Conservation (phyloP, 2,888 invertebrate species). For the Cyclophora albipunctata region DNA sequence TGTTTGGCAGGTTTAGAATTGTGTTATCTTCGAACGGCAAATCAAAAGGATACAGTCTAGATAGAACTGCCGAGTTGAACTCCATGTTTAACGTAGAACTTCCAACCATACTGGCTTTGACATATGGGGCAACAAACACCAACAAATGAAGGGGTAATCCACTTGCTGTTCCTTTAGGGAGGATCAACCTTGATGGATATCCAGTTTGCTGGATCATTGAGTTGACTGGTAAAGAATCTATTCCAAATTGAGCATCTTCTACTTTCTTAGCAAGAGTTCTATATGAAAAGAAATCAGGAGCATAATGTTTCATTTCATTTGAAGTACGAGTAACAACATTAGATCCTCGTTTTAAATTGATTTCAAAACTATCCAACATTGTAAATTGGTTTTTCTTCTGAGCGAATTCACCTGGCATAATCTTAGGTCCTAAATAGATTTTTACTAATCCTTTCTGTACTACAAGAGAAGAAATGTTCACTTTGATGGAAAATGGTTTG, state of each 20-base stretch:
- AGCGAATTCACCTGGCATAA: slow-evolving; percentile 71
- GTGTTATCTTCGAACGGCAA: slow-evolving; percentile 71
- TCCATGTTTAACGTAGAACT: slow-evolving; percentile 52
- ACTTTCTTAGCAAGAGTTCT: slow-evolving; percentile 76
- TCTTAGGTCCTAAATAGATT: slow-evolving; percentile 82
- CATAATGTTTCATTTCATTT: slow-evolving; percentile 74
- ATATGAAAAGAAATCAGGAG: slow-evolving; percentile 77
- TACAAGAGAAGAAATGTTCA: slow-evolving; percentile 77
- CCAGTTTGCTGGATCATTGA: slow-evolving; percentile 72
- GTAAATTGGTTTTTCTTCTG: slow-evolving; percentile 74
- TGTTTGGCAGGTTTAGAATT: slow-evolving; percentile 53
- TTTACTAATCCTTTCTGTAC: slow-evolving; percentile 76
- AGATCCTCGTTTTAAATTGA: slow-evolving; percentile 75
- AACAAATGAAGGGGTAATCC: slow-evolving; percentile 80
- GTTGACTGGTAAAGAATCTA: slow-evolving; percentile 67
- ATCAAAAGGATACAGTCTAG: slow-evolving; percentile 84
- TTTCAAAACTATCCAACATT: slow-evolving; percentile 75
- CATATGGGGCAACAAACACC: slow-evolving; percentile 75
- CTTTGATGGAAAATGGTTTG: slow-evolving; percentile 80
- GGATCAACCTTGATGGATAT: slow-evolving; percentile 80
- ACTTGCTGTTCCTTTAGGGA: slow-evolving; percentile 81
- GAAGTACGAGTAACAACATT: slow-evolving; percentile 79
- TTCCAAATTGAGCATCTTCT: slow-evolving; percentile 70
- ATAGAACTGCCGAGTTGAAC: slow-evolving; percentile 54
- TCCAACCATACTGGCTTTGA: slow-evolving; percentile 39